A percentile compares a stretch with the other conserved stretches of the same genome.
These are phyloP conservation scores for Darevskia nairensis DNA, from an alignment of 2,797 vertebrate genomes.

Conservation along the genomic window DNA sequence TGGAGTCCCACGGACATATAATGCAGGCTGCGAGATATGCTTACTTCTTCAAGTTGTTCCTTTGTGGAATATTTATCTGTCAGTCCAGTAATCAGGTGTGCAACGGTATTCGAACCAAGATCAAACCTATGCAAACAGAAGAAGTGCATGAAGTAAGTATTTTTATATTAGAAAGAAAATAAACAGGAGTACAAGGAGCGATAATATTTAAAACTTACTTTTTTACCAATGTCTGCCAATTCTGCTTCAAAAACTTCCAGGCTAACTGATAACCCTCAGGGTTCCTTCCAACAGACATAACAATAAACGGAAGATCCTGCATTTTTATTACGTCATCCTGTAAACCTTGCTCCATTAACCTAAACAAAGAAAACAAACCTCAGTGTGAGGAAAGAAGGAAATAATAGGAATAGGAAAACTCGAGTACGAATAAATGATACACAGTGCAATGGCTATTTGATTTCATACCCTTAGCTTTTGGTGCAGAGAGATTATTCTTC, in stretches of 20 bases:
- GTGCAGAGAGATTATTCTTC: neutral
- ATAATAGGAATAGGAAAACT: neutral
- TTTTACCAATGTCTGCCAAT: conserved; percentile 86
- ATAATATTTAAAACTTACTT: conserved; percentile 81
- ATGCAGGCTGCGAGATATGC: neutral
- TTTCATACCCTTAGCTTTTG: neutral
- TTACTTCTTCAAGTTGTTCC: conserved; percentile 86
- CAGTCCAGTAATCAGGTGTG: conserved; percentile 82
- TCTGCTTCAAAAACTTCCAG: conserved; percentile 87
- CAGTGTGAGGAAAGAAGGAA: neutral
- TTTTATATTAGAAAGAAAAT: neutral
- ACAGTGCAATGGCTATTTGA: neutral
- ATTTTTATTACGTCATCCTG: conserved; percentile 87
- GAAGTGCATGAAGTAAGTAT: neutral
- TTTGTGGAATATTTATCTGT: conserved; percentile 87
- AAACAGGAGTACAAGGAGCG: neutral
- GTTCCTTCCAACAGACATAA: conserved; percentile 82
- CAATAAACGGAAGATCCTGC: conserved; percentile 86
- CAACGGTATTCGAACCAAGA: conserved; percentile 82
- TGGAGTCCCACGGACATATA: neutral
- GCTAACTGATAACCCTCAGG: conserved; percentile 83
- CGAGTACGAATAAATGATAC: neutral
- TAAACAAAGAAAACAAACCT: conserved; percentile 61
- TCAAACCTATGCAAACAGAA: conserved; percentile 84
- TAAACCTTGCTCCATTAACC: conserved; percentile 90